Conservation (phyloP, 1,140 invertebrate species). For the Rhopalosiphum maidis region DNA sequence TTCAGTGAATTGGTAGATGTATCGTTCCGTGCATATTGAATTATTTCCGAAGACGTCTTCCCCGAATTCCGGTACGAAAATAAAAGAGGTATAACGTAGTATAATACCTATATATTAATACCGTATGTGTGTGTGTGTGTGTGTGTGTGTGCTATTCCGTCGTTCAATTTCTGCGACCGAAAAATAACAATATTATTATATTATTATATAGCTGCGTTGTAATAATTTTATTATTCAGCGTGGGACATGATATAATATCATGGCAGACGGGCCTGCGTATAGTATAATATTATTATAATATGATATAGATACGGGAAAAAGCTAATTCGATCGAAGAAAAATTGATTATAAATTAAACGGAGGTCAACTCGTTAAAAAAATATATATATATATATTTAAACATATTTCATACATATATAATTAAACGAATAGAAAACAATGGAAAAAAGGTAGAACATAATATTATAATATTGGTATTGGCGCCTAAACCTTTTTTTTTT, state of each 20-base stretch:
- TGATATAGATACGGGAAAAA: not conserved
- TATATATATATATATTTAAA: not conserved
- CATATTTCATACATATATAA: not conserved
- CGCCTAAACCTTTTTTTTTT: constrained; percentile 40
- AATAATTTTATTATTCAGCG: not conserved
- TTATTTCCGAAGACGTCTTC: not conserved
- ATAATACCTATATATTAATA: not conserved
- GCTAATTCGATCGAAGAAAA: constrained; percentile 11
- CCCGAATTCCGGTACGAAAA: not conserved
- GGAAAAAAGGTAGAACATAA: not conserved
- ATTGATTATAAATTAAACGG: not conserved
- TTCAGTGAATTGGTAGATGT: not conserved
- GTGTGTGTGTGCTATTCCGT: not conserved
- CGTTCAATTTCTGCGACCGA: not conserved
- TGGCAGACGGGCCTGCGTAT: not conserved
- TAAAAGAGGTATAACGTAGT: not conserved
- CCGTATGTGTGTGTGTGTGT: too few species aligned
- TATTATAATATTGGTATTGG: constrained; percentile 22
- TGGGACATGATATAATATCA: not conserved
- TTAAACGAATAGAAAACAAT: not conserved
- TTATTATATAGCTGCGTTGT: not conserved
- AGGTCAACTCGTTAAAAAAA: not conserved
- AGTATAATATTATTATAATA: not conserved
- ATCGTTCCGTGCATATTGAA: not conserved
- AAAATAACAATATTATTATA: not conserved